Evolutionary conservation across 2,888 invertebrate species (phyloP), one percentile per base, ranked within the genome.

Genomic region (Dryocosmus kuriphilus): DNA sequence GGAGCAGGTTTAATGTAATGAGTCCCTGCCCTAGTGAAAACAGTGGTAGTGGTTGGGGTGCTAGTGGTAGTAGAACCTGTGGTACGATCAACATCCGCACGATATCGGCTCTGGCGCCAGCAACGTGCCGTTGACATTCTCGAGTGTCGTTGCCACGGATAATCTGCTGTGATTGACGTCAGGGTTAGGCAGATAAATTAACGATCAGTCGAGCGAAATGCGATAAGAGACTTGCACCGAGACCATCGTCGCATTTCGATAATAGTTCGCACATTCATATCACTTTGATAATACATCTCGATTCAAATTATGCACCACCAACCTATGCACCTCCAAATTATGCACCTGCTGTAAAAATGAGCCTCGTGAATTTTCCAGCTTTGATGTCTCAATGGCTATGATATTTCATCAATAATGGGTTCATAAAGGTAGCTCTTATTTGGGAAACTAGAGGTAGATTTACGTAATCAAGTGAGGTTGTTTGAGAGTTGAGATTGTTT

Each of bases 71-170:
- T 24, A 5, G 24, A 24, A 5, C 27, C 27, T 57, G 24, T 71
- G 46, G 30, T n/a, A 46, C 60, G 67, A 80, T 78, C 76, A 75
- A 32, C 71, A 62, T 80, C 74, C 30, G 22, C 41, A 41, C 74
- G 63, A 61, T 75, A 77, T 79, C 77, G 74, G 55, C 74, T 41
- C 19, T 67, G 65, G 73, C 30, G 76, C 57, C 73, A 27, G 67
- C 75, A 76, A 46, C 51, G 76, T 80, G 80, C 76, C 81, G 80
- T 79, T 51, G 51, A 41, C 76, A 65, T 77, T 71, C 41, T 27
- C 32, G 71, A 46, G 51, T 71, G n/a, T 71, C 51, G 30, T 22
- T 30, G 51, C 32, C 27, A 9, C 51, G 51, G 46, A n/a, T 67
- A 51, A 65, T 65, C 41, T 41, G 11, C 19, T 65, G 51, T 55